Percentiles rank a stretch among this genome's conserved stretches.
phyloP scores from a whole-genome alignment of 2,113 vertebrate genomes.

The Bos javanicus region DNA sequence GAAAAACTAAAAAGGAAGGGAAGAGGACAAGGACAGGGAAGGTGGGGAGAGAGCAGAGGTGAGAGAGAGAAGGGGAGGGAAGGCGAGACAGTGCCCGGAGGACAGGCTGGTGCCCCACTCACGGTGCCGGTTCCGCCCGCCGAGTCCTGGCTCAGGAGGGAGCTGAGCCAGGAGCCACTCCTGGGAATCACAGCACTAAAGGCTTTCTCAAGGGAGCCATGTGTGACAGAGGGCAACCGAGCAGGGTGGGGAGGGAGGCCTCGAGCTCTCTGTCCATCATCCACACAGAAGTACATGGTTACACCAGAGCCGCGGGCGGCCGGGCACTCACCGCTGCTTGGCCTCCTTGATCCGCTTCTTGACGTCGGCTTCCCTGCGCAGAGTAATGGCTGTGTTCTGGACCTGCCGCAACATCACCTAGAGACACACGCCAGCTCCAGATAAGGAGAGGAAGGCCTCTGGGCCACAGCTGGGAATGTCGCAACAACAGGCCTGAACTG shows the following conservation, averaged over 20 bases:
- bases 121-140: neutral
- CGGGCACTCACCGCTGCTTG: slow-evolving; percentile 88
- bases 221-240: neutral
- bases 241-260: neutral
- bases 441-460: slow-evolving; percentile 17
- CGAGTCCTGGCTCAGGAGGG: neutral
- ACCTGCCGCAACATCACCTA: slow-evolving; percentile 91
- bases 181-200: neutral
- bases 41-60: neutral
- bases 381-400: slow-evolving; percentile 90
- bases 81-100: neutral
- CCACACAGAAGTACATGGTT: neutral
- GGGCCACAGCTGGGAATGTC: neutral
- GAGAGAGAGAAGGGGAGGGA: neutral
- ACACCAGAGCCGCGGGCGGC: neutral
- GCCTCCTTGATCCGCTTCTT: slow-evolving; percentile 94
- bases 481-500: neutral
- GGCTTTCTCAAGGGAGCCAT: neutral
- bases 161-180: neutral
- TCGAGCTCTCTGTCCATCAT: neutral
- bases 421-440: neutral
- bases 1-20: neutral
- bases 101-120: neutral
- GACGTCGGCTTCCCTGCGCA: slow-evolving; percentile 92
- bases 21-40: accelerated